Evolutionary conservation across 2,888 invertebrate species (phyloP), one percentile per base, ranked within the genome.

Genomic region (Eugnorisma glareosa): DNA sequence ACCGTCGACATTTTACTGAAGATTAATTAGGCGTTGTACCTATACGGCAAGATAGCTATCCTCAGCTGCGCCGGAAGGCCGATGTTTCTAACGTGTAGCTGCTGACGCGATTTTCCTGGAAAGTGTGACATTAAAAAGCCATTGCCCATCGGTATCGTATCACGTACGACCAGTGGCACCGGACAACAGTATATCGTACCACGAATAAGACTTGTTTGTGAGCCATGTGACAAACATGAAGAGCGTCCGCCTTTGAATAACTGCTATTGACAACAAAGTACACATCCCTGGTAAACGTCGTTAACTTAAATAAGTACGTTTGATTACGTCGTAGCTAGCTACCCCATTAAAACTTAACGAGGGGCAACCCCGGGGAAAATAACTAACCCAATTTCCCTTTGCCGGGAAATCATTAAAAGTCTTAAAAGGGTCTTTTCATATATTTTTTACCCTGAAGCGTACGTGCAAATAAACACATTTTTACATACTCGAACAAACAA

Each of bases 371-470:
- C 94, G 94, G 96, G 95, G 95, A 96, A 96, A 96, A 96, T 96
- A 96, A 96, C 96, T 96, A 96, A 96, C 96, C 96, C 96, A 96
- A 96, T 96, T 96, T 96, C 95, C 96, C 95, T 96, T 96, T 96
- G 95, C 96, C 95, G 96, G 96, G 96, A 96, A 96, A 96, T 96
- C 96, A 96, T 96, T 96, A 96, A 96, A 96, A 96, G 96, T 96
- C 96, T 96, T 96, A 96, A 96, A 96, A 96, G 96, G 96, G 95
- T 96, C 96, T 96, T 96, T 96, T 96, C 96, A 96, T 95, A 96
- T 94, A 94, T 95, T 96, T 95, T 96, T 95, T 95, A 94, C 94
- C 95, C 95, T 89, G 94, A 92, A 94, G 96, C 96, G 96, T 95
- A 96, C 96, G 96, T 96, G 96, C 96, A 96, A 96, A 96, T 96